These are phyloP conservation scores for Luffia ferchaultella DNA, from an alignment of 2,888 invertebrate genomes.

Conservation along the genomic window DNA sequence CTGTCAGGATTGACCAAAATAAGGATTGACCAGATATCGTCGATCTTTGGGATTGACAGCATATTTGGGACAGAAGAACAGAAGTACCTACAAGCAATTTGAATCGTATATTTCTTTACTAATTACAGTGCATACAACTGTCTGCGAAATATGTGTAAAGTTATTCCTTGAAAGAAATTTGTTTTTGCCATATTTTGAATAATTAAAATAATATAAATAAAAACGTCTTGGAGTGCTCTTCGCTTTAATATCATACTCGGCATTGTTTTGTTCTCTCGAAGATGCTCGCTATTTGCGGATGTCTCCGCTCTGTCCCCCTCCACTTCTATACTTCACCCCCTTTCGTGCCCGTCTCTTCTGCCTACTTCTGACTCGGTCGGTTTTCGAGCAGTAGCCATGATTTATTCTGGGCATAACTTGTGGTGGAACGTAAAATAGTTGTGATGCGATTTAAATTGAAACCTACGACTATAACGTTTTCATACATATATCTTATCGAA, in stretches of 20 bases:
- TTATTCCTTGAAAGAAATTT: no score
- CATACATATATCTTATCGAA: no score
- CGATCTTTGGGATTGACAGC: no score
- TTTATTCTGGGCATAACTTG: constrained; percentile 40
- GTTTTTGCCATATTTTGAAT: no score
- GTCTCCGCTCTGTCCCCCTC: constrained; percentile 26
- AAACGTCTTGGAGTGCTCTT: not conserved
- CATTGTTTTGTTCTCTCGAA: constrained; percentile 57
- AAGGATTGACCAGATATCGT: no score
- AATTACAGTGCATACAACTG: no score
- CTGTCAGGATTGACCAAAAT: no score
- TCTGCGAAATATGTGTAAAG: no score
- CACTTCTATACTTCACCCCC: constrained; percentile 6
- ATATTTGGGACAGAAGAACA: no score
- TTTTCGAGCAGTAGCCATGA: constrained; percentile 50
- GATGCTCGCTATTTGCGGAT: constrained; percentile 61
- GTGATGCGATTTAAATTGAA: not conserved
- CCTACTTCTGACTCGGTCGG: constrained; percentile 51
- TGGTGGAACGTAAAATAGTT: not conserved
- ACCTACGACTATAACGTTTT: not conserved
- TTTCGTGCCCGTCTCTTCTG: constrained; percentile 24
- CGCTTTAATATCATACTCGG: constrained; percentile 53
- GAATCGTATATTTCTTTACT: no score
- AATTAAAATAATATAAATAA: no score
- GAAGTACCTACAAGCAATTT: no score